A percentile compares a stretch with the other conserved stretches of the same genome.
phyloP scores from a whole-genome alignment of 1,140 invertebrate species.

The Euwallacea similis region DNA sequence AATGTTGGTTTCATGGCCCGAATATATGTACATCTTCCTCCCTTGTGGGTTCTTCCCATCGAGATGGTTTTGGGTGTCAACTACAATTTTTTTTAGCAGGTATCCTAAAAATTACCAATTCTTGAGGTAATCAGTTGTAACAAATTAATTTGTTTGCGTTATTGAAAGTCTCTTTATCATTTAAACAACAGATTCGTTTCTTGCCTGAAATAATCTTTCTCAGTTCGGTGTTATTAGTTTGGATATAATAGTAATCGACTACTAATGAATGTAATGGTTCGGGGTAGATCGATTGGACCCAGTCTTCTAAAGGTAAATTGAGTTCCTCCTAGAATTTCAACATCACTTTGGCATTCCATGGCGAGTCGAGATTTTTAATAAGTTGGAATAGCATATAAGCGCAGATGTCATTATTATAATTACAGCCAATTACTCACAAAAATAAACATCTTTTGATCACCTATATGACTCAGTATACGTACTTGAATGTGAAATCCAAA shows the following conservation, averaged over 20 bases:
- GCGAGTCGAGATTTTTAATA: no score
- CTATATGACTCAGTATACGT: no score
- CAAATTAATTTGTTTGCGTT: background rate
- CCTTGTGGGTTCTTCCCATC: background rate
- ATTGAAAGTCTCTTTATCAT: background rate
- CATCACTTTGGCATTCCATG: no score
- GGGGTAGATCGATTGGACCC: background rate
- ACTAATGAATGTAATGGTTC: constrained; percentile 2
- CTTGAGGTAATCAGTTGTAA: background rate
- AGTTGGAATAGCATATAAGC: no score
- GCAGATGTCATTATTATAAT: no score
- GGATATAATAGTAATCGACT: constrained; percentile 1
- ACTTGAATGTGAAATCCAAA: background rate
- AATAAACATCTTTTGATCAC: no score
- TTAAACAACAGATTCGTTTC: background rate
- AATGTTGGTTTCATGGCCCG: constrained; percentile 18
- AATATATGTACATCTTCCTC: constrained; percentile 22
- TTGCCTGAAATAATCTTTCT: background rate
- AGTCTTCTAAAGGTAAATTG: constrained; percentile 8
- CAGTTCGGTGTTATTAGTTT: background rate
- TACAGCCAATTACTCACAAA: no score
- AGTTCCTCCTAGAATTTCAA: constrained; percentile 1
- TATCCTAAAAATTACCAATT: constrained; percentile 14
- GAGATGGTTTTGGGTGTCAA: constrained; percentile 15
- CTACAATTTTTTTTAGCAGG: constrained; percentile 15